Percentiles rank a stretch among this genome's conserved stretches.
Evolutionary conservation across 2,113 vertebrate species (phyloP).

Genomic region (Centropus bengalensis): DNA sequence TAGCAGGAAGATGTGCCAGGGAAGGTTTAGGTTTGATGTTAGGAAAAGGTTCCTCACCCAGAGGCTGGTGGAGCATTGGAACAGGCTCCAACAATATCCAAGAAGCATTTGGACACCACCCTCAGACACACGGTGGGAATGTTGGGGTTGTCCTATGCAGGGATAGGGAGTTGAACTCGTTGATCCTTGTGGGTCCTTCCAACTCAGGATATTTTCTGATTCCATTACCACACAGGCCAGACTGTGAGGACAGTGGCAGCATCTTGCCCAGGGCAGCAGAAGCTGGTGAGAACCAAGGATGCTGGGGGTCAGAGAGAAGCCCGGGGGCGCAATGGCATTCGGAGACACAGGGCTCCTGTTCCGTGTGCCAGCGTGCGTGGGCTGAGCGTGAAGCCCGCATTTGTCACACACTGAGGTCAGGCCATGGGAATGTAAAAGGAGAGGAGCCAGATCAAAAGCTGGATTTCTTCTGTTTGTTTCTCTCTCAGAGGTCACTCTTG

Average conservation of each 20-base stretch:
- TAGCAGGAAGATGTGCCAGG: too few relatives aligned
- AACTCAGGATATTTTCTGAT: too few relatives aligned
- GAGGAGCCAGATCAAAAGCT: neutral
- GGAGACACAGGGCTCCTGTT: neutral
- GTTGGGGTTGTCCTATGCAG: too few relatives aligned
- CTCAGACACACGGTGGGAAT: too few relatives aligned
- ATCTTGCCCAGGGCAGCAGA: fast-evolving
- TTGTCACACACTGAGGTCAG: neutral
- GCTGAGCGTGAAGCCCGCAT: fast-evolving
- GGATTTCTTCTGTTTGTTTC: neutral
- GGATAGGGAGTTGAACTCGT: too few relatives aligned
- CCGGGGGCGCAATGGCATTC: fast-evolving
- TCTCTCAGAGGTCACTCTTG: neutral
- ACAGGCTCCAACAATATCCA: too few relatives aligned
- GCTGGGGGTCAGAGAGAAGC: neutral
- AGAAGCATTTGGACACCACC: too few relatives aligned
- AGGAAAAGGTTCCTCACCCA: too few relatives aligned
- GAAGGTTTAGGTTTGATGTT: too few relatives aligned
- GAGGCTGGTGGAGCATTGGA: too few relatives aligned
- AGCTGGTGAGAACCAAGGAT: fast-evolving
- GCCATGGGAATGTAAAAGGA: neutral
- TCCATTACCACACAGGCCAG: too few relatives aligned
- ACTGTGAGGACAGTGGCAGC: fast-evolving
- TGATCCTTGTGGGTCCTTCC: too few relatives aligned
- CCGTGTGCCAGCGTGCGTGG: fast-evolving